Percentiles rank a stretch among this genome's conserved stretches.
Conservation (phyloP, 2,797 vertebrate species). For the Lepus oiostolus region DNA sequence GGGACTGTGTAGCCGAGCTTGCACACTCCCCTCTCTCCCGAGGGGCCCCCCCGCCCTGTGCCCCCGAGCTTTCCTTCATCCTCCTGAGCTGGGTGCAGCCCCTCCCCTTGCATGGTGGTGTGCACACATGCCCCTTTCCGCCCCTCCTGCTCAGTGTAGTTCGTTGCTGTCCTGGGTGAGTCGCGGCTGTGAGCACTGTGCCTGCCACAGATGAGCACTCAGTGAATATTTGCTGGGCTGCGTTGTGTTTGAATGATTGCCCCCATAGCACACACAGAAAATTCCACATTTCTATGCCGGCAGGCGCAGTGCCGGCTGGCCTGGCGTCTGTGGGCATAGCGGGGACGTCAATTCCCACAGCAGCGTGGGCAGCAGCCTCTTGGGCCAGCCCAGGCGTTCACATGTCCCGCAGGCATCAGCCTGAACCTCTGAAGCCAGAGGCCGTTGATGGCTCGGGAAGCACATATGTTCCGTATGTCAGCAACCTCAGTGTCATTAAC, state of each 20-base stretch:
- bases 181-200: too few relatives aligned
- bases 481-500: not conserved
- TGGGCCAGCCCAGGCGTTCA: not conserved
- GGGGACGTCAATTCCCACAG: conserved; percentile 14
- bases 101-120: not conserved
- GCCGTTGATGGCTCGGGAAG: not conserved
- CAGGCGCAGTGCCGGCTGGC: not conserved
- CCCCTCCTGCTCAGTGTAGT: not conserved
- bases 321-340: not conserved
- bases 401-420: not conserved
- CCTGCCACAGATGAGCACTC: not conserved
- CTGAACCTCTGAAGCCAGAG: not conserved
- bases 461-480: not conserved
- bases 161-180: too few relatives aligned
- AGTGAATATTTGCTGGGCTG: not conserved
- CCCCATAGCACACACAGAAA: not conserved
- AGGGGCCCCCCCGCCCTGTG: too few relatives aligned
- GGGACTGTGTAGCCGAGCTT: not conserved
- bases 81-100: not conserved
- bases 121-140: too few relatives aligned
- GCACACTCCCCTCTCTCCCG: not conserved
- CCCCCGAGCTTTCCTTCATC: not conserved
- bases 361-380: not conserved
- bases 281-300: conserved; percentile 33
- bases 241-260: conserved; percentile 46